phyloP scores from a whole-genome alignment of 1,140 invertebrate species.

The Phortica variegata region DNA sequence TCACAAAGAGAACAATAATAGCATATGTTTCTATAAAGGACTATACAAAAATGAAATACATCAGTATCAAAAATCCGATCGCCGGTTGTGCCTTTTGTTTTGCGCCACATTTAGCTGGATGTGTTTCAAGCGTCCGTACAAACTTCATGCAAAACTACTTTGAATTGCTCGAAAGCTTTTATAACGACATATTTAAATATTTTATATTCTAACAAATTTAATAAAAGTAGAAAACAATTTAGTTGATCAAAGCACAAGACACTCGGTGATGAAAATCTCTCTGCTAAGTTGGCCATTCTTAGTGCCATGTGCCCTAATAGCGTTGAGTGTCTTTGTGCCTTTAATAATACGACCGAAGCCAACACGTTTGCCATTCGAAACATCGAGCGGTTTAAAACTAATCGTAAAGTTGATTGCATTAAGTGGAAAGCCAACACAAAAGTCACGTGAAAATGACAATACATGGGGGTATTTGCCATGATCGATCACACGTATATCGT shows the following conservation, averaged over 20 bases:
- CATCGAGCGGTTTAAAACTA: conserved; percentile 28
- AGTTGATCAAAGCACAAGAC: conserved; percentile 19
- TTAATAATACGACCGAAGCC: conserved; percentile 32
- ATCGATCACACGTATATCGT: conserved; percentile 22
- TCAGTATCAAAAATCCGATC: no score
- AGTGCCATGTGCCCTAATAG: conserved; percentile 20
- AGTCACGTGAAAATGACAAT: conserved; percentile 25
- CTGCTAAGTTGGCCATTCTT: conserved; percentile 24
- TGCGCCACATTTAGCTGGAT: no score
- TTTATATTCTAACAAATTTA: no score
- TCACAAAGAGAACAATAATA: no score
- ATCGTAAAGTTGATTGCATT: conserved; percentile 29
- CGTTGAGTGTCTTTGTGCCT: conserved; percentile 17
- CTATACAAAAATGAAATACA: no score
- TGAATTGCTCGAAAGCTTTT: no score
- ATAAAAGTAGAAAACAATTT: no score
- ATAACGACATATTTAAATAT: no score
- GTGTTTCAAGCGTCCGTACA: no score
- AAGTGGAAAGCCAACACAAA: conserved; percentile 22
- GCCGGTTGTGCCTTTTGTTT: no score
- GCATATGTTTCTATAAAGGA: no score
- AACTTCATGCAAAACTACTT: no score
- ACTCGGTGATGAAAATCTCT: conserved; percentile 19
- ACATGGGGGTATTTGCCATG: conserved; percentile 15
- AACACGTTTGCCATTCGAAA: conserved; percentile 27